A percentile compares a stretch with the other conserved stretches of the same genome.
Conservation (phyloP, 2,113 vertebrate species). For the Glaucomys volans region DNA sequence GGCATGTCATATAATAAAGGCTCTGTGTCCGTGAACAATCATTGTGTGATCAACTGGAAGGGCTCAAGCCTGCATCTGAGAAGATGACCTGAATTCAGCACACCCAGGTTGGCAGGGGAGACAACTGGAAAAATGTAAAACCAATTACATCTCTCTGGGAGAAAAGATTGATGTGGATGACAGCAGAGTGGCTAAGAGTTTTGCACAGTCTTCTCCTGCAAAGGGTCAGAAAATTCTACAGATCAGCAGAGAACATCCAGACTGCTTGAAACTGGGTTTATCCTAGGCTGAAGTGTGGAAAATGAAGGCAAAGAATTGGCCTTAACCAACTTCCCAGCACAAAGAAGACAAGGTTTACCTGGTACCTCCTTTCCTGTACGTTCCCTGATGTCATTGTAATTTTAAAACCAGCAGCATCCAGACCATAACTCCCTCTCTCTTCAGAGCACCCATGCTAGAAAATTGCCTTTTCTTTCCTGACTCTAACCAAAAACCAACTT, state of each 20-base stretch:
- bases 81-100: not conserved
- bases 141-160: not conserved
- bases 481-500: not conserved
- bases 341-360: not conserved
- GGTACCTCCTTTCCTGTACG: not conserved
- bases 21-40: not conserved
- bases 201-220: not conserved
- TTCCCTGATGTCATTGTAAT: not conserved
- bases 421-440: not conserved
- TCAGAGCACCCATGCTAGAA: not conserved
- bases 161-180: not conserved
- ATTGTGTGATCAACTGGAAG: not conserved
- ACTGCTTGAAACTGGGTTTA: not conserved
- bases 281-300: not conserved
- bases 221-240: not conserved
- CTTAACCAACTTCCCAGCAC: not conserved
- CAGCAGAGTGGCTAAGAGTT: not conserved
- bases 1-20: not conserved
- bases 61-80: not conserved
- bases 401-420: not conserved
- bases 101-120: not conserved
- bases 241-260: not conserved
- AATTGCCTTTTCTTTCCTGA: not conserved
- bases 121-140: constrained; percentile 19
- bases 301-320: not conserved